Base-by-base conservation (phyloP, 2,888 invertebrate species). In the Heliconius hortense region DNA sequence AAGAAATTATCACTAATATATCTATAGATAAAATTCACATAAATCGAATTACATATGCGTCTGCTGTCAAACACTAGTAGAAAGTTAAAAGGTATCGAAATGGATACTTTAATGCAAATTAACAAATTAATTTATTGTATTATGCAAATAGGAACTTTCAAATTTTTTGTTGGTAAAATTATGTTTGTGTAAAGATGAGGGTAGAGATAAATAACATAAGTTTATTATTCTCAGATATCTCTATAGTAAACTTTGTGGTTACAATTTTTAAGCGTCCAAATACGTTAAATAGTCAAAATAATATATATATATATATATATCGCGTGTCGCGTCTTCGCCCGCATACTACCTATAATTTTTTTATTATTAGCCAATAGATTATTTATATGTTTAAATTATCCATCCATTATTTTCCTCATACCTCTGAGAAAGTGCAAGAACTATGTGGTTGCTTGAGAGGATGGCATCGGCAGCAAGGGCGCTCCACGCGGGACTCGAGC, bases 61-160 rank as follows among this genome's bases (percentile, higher is more conserved):
- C 48, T n/a, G 48, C 69, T 53, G 69, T 69, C 56, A 35, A 69
- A 68, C 5, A 4, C 68, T 31, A 53, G 11, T 68, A 68, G 48
- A 68, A 68, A 68, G 48, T 53, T 26, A 68, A 53, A 66, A 66
- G 39, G n/a, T 39, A 66, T 66, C 39, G 39, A 39, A 66, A 66
- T 39, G 39, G 66, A 66, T 39, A 66, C 24, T 1, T 39, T 43
- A 39, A 66, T 66, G 66, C 39, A 66, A 66, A 66, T 66, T 66
- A 66, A 39, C 15, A 43, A 66, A 66, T 39, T 66, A 66, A 66
- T 66, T 66, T 66, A 66, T 66, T 39, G 39, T 66, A 39, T 39
- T 66, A 66, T 66, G 66, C 39, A 39, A 66, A 66, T 24, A 66
- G 24, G 39, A 39, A 39, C 66, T 66, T 66, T 66, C 39, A 64